These are phyloP conservation scores for Hippopotamyrus pictus DNA, from an alignment of 2,797 vertebrate species.

Conservation along the genomic window DNA sequence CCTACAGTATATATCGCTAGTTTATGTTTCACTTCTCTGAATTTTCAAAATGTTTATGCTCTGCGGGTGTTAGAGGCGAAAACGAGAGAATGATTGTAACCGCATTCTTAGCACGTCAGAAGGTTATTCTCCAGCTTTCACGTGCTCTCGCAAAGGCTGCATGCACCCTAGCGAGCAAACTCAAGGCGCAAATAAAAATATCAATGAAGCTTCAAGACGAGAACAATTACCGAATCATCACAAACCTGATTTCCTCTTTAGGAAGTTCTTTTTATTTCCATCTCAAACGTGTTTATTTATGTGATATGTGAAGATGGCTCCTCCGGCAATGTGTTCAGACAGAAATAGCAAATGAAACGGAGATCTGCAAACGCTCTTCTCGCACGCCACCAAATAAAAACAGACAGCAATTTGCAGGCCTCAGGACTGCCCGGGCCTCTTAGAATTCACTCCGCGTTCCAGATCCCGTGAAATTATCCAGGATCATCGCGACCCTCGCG, in stretches of 20 bases:
- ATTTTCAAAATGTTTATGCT: not conserved
- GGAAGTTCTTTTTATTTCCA: not conserved
- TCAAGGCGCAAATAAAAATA: constrained; percentile 3
- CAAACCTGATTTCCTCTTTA: not conserved
- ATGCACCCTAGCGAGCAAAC: not conserved
- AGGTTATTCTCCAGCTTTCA: not conserved
- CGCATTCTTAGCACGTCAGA: not conserved
- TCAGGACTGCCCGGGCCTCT: not conserved
- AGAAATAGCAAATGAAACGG: not conserved
- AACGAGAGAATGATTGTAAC: not conserved
- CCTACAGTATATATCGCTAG: not conserved
- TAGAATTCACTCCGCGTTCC: not conserved
- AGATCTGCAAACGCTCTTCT: not conserved
- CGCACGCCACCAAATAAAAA: not conserved
- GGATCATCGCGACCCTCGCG: not conserved
- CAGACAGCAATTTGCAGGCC: not conserved
- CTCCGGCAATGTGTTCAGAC: not conserved
- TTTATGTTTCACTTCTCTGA: not conserved
- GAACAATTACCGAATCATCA: not conserved
- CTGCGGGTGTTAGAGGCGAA: not conserved
- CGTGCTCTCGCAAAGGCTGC: not conserved
- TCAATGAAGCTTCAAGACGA: not conserved
- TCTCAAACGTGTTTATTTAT: not conserved
- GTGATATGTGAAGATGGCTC: not conserved
- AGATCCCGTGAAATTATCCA: constrained; percentile 2